Conservation (phyloP, 2,113 vertebrate genomes). For the Thamnophis sirtalis region DNA sequence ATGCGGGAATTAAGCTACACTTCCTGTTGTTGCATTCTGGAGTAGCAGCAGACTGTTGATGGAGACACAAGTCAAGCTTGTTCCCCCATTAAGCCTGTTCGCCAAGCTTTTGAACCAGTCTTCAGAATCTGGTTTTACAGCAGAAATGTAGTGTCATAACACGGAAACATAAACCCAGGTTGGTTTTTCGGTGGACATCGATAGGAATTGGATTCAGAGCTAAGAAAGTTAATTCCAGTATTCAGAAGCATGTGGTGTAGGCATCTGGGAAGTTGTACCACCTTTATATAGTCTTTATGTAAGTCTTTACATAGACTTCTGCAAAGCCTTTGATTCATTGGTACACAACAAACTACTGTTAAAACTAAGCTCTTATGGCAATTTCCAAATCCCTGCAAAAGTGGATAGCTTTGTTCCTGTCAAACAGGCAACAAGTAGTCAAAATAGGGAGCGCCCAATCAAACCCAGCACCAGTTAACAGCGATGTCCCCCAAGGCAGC, state of each 20-base stretch:
- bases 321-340: too few species aligned
- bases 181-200: neutral
- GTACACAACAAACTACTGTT: too few species aligned
- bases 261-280: neutral
- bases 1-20: slow-evolving; percentile 43
- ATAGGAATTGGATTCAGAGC: neutral
- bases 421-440: too few species aligned
- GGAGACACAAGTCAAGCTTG: slow-evolving; percentile 28
- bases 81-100: slow-evolving; percentile 28
- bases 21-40: slow-evolving; percentile 3
- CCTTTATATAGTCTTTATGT: too few species aligned
- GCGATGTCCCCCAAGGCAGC: too few species aligned
- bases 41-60: slow-evolving; percentile 23
- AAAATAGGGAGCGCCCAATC: too few species aligned
- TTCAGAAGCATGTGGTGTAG: neutral
- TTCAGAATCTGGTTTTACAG: neutral
- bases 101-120: neutral
- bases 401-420: too few species aligned
- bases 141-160: neutral
- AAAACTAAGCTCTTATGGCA: too few species aligned
- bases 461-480: too few species aligned
- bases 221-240: neutral
- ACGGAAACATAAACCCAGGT: too few species aligned
- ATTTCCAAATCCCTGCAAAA: too few species aligned
- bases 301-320: too few species aligned